phyloP scores from a whole-genome alignment of 2,888 invertebrate genomes.

The Dasypogon diadema region DNA sequence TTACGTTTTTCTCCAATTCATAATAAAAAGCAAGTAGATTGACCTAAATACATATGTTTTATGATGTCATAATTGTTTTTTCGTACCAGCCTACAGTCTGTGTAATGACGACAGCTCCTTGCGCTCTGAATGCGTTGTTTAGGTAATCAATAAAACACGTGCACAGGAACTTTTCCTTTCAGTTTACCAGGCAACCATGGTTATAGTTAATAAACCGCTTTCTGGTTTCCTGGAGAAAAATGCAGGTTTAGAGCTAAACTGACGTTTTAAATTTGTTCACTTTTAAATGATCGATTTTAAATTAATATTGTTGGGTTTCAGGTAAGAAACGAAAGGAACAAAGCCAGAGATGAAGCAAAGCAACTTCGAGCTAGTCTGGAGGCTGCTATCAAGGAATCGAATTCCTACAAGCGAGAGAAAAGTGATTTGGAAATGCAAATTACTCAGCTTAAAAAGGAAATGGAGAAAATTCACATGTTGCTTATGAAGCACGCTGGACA shows the following conservation, averaged over 20 bases:
- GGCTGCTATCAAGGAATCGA: conserved; percentile 79
- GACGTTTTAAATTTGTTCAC: background rate
- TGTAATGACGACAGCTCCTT: too few relatives aligned
- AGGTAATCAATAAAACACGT: conserved; percentile 25
- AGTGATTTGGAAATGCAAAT: conserved; percentile 83
- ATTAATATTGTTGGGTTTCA: too few relatives aligned
- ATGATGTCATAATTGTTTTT: too few relatives aligned
- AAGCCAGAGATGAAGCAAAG: conserved; percentile 90
- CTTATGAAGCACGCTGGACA: conserved; percentile 79
- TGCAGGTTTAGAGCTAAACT: conserved; percentile 1
- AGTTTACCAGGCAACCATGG: conserved; percentile 30
- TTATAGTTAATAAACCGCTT: background rate
- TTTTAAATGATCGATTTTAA: background rate
- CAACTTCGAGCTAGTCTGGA: conserved; percentile 85
- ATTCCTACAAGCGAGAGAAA: conserved; percentile 80
- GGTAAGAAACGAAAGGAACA: conserved; percentile 92
- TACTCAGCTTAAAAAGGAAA: conserved; percentile 81
- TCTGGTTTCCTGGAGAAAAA: background rate
- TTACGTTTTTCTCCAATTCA: too few relatives aligned
- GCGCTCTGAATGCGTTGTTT: too few relatives aligned
- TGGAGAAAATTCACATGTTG: conserved; percentile 80
- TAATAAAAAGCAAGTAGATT: too few relatives aligned
- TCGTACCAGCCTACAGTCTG: too few relatives aligned
- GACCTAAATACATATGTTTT: too few relatives aligned
- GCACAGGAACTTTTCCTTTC: conserved; percentile 5